A percentile compares a stretch with the other conserved stretches of the same genome.
Evolutionary conservation across 2,888 invertebrate species (phyloP).

Genomic region (Caenorhabditis plicata): DNA sequence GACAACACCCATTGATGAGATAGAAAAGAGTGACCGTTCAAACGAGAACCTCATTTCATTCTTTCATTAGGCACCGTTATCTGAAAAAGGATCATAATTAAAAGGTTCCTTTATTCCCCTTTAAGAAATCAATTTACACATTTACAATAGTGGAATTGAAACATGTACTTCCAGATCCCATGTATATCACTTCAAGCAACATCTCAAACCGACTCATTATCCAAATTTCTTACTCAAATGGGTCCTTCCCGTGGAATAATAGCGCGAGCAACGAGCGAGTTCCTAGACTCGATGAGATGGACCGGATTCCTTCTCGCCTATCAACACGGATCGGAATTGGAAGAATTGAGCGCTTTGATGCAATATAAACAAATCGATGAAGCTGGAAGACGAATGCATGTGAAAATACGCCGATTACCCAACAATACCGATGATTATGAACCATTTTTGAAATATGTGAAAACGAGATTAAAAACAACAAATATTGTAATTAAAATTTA

Average conservation of each 20-base stretch:
- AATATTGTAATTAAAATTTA: conserved; percentile 50
- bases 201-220: conserved; percentile 19
- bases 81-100: too few relatives aligned
- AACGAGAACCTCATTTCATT: too few relatives aligned
- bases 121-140: too few relatives aligned
- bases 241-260: conserved; percentile 38
- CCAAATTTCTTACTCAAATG: conserved; percentile 37
- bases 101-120: too few relatives aligned
- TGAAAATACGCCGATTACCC: conserved; percentile 47
- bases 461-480: conserved; percentile 53
- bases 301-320: conserved; percentile 44
- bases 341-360: conserved; percentile 41
- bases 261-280: conserved; percentile 44
- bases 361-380: conserved; percentile 35
- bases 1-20: too few relatives aligned
- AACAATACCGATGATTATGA: conserved; percentile 50
- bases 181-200: conserved; percentile 28
- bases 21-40: too few relatives aligned
- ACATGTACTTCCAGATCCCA: conserved; percentile 32
- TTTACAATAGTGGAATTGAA: too few relatives aligned
- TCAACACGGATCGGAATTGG: conserved; percentile 42
- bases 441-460: conserved; percentile 57
- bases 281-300: conserved; percentile 49
- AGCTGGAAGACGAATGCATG: conserved; percentile 22
- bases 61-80: too few relatives aligned